phyloP scores from a whole-genome alignment of 2,113 vertebrate species.

The Jaculus jaculus region DNA sequence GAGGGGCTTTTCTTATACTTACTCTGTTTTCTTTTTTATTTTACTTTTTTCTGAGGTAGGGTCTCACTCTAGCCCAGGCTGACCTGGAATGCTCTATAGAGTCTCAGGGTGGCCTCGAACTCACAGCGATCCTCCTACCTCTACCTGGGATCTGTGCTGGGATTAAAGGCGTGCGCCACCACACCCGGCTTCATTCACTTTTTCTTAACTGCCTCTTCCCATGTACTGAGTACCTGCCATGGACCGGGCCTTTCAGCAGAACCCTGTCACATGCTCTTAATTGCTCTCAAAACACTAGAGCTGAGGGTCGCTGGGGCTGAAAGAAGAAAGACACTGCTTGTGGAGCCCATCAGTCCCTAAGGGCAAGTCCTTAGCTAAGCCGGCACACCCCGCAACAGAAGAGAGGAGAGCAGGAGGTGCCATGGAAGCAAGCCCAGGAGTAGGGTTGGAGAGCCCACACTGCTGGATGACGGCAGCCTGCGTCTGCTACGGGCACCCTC shows the following conservation, averaged over 20 bases:
- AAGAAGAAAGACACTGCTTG: neutral
- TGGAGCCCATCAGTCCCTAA: neutral
- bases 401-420: neutral
- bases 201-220: neutral
- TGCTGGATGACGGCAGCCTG: too few species aligned
- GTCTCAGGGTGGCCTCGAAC: too few species aligned
- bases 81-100: too few species aligned
- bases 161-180: too few species aligned
- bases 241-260: neutral
- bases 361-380: too few species aligned
- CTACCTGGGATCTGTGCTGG: too few species aligned
- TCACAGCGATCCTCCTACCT: too few species aligned
- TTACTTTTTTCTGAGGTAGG: too few species aligned
- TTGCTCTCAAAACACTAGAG: neutral
- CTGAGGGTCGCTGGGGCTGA: neutral
- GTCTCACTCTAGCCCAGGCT: too few species aligned
- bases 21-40: too few species aligned
- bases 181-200: neutral
- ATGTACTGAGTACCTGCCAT: neutral
- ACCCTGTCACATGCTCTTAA: neutral
- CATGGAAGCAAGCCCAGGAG: neutral
- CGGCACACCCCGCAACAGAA: too few species aligned
- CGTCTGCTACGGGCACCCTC: accelerated
- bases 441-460: neutral
- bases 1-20: too few species aligned